Base-by-base conservation (phyloP, 2,888 invertebrate species). In the Salpingus planirostris region DNA sequence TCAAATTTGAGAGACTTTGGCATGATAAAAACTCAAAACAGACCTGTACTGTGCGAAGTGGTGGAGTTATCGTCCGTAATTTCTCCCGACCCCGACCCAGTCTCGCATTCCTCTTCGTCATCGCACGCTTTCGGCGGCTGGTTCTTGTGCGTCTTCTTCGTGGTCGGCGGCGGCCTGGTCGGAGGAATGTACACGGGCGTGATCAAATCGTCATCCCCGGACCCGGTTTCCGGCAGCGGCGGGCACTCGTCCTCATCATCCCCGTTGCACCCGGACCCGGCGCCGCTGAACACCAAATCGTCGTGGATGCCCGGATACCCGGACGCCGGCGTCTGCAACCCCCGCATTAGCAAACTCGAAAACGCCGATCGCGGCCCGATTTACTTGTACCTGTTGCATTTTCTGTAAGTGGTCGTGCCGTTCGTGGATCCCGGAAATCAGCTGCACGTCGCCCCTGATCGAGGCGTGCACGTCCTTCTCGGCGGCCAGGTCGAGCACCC, bases 231-330 rank as follows among this genome's bases (percentile, higher is more conserved):
- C 18, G 84, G 84, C 15, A 85, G 70, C 7, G 89, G 87, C 1
- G 80, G 77, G 58, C 92, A 92, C 46, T 91, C 91, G 52, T 91
- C 92, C 60, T 93, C 92, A 55, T 91, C 92, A 51, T 90, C 91
- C 39, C 83, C 84, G 38, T 84, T 77, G 55, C 92, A 92, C 0
- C 90, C 91, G 2, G 90, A 89, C 1, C 91, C 90, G 1, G 88
- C 88, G 2, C 92, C 92, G 5, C 90, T 89, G 66, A 86, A 90
- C 31, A 93, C 87, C 39, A 93, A 70, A 63, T 93, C 93, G 60
- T 93, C 93, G 55, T 83, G 73, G 1, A 83, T 78, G 1, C 76
- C 76, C 1, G 80, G 76, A 59, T 80, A 82, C 1, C 85, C 86
- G 21, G 86, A 86, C 0, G 88, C 83, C 12, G 88, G 87, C 0